These are phyloP conservation scores for Hydrozoanthus gracilis DNA, from an alignment of 92 coral and sea anemone species.

Conservation along the genomic window DNA sequence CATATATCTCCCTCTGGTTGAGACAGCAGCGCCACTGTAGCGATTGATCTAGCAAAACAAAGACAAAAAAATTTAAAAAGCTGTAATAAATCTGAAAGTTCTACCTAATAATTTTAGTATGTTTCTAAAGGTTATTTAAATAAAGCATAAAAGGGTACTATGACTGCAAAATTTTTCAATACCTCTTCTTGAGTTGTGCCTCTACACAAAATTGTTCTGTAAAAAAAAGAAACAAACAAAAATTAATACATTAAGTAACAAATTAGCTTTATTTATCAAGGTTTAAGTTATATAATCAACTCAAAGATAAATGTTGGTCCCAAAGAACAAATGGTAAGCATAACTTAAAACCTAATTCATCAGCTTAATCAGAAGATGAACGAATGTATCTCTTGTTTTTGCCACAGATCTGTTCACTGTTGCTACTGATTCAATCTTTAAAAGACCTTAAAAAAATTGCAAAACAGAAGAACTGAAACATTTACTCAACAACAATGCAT, in stretches of 20 bases:
- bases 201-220: constrained; percentile 80
- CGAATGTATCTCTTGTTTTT: too few relatives aligned
- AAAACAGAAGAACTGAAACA: not conserved
- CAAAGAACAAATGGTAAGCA: too few relatives aligned
- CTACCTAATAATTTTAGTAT: not conserved
- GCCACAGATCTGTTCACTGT: too few relatives aligned
- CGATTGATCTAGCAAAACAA: constrained; percentile 68
- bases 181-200: constrained; percentile 98
- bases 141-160: not conserved
- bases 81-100: not conserved
- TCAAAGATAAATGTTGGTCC: too few relatives aligned
- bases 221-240: not conserved
- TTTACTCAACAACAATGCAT: not conserved
- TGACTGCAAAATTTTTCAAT: not conserved
- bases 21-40: constrained; percentile 95
- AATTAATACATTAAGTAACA: too few relatives aligned
- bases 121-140: not conserved
- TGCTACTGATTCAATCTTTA: too few relatives aligned
- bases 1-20: constrained; percentile 94
- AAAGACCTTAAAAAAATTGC: not conserved
- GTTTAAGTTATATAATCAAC: too few relatives aligned
- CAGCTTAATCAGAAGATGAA: too few relatives aligned
- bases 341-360: too few relatives aligned
- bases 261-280: too few relatives aligned
- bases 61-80: not conserved